Evolutionary conservation across 2,113 vertebrate genomes (phyloP), one percentile per base, ranked within the genome.

Genomic region (Podocnemis expansa): DNA sequence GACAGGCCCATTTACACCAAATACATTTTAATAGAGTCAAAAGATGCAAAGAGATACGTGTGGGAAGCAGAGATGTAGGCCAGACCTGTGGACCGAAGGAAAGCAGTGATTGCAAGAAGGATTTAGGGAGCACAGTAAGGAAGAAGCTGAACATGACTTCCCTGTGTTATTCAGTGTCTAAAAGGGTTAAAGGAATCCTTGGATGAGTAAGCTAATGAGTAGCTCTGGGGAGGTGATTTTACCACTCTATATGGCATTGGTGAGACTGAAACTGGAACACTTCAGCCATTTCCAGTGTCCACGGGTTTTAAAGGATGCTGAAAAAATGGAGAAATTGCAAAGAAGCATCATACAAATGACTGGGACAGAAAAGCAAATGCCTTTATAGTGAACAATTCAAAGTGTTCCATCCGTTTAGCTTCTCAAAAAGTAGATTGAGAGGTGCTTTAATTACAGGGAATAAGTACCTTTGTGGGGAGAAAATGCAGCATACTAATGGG

Each of bases 391-490:
- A 56, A 89, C 0, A 38, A 55, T 90, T 70, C 4, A 24, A 84
- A 85, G 56, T 91, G 56, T 90, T 96, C 91, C 38, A 14, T 78
- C 87, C 19, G 2, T 81, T 76, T 58, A 12, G 79, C 87, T 83
- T 91, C 92, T 93, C 84, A 85, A 55, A n/a, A 43, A 1, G 0
- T n/a, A n/a, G 60, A 85, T 10, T 7, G 89, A 91, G 82, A 58
- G 93, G 90, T 78, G 90, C 79, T 75, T 95, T 19, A 75, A 88
- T 80, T 84, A 0, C 84, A 93, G 52, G 34, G 90, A 94, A 96
- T 93, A 80, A 94, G 96, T 94, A 92, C 90, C 85, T 88, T 90
- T 83, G 47, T 67, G 83, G 58, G 58, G 49, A 96, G 83, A 94
- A 45, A 95, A 93, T 4, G 78, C 54, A 80, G 86, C 89, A 87